These are phyloP conservation scores for Adelosebastes latens DNA, from an alignment of 2,797 vertebrate species.

Conservation along the genomic window DNA sequence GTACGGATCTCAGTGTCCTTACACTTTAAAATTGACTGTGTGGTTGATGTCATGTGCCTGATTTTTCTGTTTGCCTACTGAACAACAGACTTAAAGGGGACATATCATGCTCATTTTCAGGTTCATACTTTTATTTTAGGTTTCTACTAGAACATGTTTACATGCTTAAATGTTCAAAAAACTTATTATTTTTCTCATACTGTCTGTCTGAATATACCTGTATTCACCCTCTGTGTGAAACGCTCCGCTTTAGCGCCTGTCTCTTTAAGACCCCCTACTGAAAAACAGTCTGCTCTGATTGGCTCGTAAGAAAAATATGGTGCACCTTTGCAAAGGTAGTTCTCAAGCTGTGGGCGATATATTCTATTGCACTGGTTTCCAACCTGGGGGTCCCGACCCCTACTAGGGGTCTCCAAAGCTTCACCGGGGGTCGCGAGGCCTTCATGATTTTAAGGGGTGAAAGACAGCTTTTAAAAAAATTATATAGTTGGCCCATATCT, in stretches of 20 bases:
- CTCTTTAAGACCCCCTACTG: fast-evolving
- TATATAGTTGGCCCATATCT: no score
- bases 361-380: neutral
- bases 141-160: neutral
- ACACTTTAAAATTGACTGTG: neutral
- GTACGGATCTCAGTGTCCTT: neutral
- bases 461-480: no score
- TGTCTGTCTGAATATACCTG: neutral
- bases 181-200: fast-evolving
- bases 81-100: neutral
- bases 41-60: neutral
- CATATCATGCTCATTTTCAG: no score
- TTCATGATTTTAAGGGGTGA: no score
- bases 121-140: neutral
- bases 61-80: neutral
- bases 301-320: neutral
- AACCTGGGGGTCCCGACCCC: no score
- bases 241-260: neutral
- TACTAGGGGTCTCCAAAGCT: no score
- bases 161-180: fast-evolving
- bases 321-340: no score
- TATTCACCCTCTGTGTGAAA: fast-evolving
- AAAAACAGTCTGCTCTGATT: neutral
- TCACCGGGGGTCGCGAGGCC: no score
- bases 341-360: neutral